Evolutionary conservation across 2,113 vertebrate species (phyloP).

Genomic region (Neolamprologus kungweensis): DNA sequence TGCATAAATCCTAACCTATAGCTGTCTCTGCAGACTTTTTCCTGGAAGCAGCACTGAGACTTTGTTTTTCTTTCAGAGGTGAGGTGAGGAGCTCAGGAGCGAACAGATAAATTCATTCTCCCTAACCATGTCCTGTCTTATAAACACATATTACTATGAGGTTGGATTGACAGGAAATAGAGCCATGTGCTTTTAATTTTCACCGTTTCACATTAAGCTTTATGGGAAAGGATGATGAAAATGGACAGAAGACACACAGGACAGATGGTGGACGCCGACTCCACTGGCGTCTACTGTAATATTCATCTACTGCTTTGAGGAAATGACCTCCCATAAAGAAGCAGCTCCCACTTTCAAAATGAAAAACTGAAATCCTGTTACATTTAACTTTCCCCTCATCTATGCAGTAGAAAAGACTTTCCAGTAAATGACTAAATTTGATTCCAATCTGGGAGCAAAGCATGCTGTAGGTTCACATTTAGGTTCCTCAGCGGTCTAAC

Average conservation of each 20-base stretch:
- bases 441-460: conserved; percentile 5
- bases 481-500: neutral
- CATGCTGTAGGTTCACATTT: neutral
- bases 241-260: neutral
- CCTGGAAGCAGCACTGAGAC: neutral
- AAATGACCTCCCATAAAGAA: neutral
- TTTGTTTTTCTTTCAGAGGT: conserved; percentile 21
- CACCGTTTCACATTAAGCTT: conserved; percentile 1
- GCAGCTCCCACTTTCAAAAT: neutral
- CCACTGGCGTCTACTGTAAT: neutral
- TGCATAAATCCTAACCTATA: neutral
- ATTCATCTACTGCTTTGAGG: neutral
- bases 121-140: neutral
- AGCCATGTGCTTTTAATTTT: conserved; percentile 43
- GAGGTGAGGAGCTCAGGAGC: neutral
- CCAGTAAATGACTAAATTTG: neutral
- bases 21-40: neutral
- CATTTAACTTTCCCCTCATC: neutral
- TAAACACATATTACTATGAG: neutral
- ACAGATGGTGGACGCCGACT: neutral
- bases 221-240: neutral
- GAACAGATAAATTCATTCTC: conserved; percentile 6
- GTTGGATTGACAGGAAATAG: neutral
- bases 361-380: neutral
- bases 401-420: neutral